Evolutionary conservation across 1,140 invertebrate species (phyloP), one percentile per base, ranked within the genome.

Genomic region (Brachionus rotundiformis): DNA sequence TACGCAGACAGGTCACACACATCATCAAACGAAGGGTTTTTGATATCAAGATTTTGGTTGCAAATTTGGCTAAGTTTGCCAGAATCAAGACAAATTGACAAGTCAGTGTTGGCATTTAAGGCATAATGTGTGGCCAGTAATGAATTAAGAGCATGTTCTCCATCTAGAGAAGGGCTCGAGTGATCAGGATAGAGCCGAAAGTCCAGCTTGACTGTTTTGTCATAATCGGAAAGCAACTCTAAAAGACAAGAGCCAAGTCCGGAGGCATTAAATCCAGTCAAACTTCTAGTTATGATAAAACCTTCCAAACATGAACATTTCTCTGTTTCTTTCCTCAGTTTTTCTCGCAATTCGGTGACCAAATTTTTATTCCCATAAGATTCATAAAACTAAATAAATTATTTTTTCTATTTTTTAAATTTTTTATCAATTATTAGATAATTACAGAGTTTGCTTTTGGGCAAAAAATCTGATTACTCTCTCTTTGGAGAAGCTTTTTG

Each of bases 371-470:
- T 63, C 0, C 10, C 10, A 23, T 63, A 63, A 11, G 25, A 29
- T 27, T 63, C 61, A 33, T 29, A 63, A 63, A 63, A 63, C 61
- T 63, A 29, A 11, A 63, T 29, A 10, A 63, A 16, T 31, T 16
- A 31, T 11, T 29, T 63, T 33, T 31, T n/a, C 19, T 8, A 47
- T 47, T 16, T 47, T 36, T 36, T 36, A 3, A 36, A 3, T 36
- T 47, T 49, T 23, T 7, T 16, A 23, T 49, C 16, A 54, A 23
- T 8, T 54, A 54, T 19, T 16, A 23, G 19, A 13, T 16, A 29
- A 27, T 63, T 63, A 63, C 29, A 27, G 29, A 29, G 29, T 63
- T 63, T 63, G 61, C 29, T 63, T 29, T 63, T 63, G 61, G n/a
- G 13, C 29, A 63, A 63, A 63, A 33, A 63, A 63, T 63, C 29